phyloP scores from a whole-genome alignment of 2,113 vertebrate species.

The Indri indri region DNA sequence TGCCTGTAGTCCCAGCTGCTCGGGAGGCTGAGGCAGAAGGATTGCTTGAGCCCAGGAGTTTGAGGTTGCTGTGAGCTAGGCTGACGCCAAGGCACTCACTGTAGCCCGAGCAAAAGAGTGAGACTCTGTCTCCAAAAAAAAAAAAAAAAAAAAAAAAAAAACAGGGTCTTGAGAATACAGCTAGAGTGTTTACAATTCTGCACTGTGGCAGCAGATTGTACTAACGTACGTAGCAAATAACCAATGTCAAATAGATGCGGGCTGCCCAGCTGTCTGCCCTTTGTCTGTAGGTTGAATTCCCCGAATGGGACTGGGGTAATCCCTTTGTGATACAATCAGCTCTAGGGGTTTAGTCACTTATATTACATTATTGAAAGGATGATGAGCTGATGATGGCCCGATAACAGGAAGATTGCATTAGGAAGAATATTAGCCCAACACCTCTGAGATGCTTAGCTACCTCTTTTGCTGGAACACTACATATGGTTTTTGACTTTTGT shows the following conservation, averaged over 20 bases:
- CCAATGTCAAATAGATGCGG: not conserved
- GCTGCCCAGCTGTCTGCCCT: conserved; percentile 39
- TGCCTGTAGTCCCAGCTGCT: too few relatives aligned
- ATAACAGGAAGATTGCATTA: conserved; percentile 55
- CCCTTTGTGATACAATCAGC: conserved; percentile 64
- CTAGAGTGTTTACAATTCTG: not conserved
- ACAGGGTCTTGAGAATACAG: not conserved
- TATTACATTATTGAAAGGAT: conserved; percentile 63
- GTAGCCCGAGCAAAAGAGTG: too few relatives aligned
- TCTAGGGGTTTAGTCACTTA: conserved; percentile 46
- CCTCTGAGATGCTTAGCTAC: not conserved
- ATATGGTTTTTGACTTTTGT: not conserved
- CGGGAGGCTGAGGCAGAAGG: too few relatives aligned
- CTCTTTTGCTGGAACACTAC: not conserved
- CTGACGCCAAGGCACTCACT: too few relatives aligned
- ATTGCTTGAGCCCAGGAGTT: too few relatives aligned
- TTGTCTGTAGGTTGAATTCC: conserved; percentile 61
- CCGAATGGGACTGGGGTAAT: conserved; percentile 38
- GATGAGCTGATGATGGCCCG: conserved; percentile 28
- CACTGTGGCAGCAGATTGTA: not conserved
- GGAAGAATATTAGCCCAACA: conserved; percentile 43
- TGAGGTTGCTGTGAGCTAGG: too few relatives aligned
- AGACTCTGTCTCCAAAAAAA: too few relatives aligned
- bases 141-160: too few relatives aligned
- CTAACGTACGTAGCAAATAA: not conserved